These are phyloP conservation scores for Bothrops jararaca DNA, from an alignment of 2,113 vertebrate species.

Conservation along the genomic window DNA sequence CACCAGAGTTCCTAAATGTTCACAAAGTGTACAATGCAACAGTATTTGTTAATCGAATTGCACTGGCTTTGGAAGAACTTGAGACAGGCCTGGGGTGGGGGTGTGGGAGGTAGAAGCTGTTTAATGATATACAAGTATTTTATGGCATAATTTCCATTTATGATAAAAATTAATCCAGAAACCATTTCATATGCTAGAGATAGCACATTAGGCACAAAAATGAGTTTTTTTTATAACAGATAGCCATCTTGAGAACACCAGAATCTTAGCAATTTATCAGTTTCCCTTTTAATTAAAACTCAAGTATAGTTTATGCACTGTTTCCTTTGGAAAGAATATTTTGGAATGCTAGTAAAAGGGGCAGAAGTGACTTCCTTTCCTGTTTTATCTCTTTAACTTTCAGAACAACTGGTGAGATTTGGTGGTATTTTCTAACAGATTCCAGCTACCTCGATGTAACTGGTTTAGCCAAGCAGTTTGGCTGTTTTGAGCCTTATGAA, in stretches of 20 bases:
- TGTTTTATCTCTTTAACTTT: conserved; percentile 54
- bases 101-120: conserved; percentile 26
- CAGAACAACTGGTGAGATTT: conserved; percentile 59
- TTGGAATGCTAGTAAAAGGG: conserved; percentile 42
- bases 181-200: conserved; percentile 62
- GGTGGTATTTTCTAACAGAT: conserved; percentile 23
- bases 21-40: conserved; percentile 23
- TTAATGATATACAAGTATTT: conserved; percentile 49
- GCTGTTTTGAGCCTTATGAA: conserved; percentile 55
- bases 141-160: conserved; percentile 56
- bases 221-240: conserved; percentile 51
- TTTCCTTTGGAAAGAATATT: conserved; percentile 63
- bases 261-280: conserved; percentile 60
- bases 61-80: conserved; percentile 36
- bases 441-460: conserved; percentile 46
- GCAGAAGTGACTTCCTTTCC: conserved; percentile 33
- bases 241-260: conserved; percentile 60
- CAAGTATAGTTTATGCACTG: conserved; percentile 59
- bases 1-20: background rate
- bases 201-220: conserved; percentile 47
- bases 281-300: conserved; percentile 70
- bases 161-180: conserved; percentile 61
- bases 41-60: conserved; percentile 31
- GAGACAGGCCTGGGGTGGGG: background rate
- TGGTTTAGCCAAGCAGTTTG: conserved; percentile 44